phyloP scores from a whole-genome alignment of 2,797 vertebrate genomes.

The Chiloscyllium punctatum region DNA sequence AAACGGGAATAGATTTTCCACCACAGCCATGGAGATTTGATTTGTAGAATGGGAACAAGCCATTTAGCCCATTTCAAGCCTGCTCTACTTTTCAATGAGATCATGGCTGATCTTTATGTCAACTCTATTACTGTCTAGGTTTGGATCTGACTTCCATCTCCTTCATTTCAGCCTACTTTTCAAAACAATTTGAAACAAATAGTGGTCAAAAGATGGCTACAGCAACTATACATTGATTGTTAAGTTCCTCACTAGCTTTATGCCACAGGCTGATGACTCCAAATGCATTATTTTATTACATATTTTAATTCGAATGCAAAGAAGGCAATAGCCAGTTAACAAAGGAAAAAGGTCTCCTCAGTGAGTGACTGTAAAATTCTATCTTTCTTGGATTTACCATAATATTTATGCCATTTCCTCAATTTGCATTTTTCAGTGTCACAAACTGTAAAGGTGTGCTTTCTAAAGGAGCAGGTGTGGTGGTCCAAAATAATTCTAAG shows the following conservation, averaged over 20 bases:
- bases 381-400: neutral
- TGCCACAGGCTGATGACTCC: too few species aligned
- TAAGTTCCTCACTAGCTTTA: neutral
- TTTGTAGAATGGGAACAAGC: neutral
- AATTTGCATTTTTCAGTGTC: neutral
- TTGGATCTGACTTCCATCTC: neutral
- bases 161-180: neutral
- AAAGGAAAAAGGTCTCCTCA: neutral
- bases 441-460: neutral
- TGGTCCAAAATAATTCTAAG: neutral
- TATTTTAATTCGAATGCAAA: neutral
- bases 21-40: neutral
- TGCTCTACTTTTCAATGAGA: neutral
- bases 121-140: neutral
- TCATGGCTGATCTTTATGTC: neutral
- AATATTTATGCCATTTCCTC: neutral
- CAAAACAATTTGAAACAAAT: neutral
- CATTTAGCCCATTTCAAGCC: neutral
- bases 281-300: neutral
- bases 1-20: too few species aligned
- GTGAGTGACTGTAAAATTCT: neutral
- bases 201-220: neutral
- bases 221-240: neutral
- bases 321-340: neutral
- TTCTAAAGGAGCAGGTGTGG: neutral